A percentile compares a stretch with the other conserved stretches of the same genome.
These are phyloP conservation scores for Hippocampus kuda DNA, from an alignment of 2,797 vertebrate genomes.

Conservation along the genomic window DNA sequence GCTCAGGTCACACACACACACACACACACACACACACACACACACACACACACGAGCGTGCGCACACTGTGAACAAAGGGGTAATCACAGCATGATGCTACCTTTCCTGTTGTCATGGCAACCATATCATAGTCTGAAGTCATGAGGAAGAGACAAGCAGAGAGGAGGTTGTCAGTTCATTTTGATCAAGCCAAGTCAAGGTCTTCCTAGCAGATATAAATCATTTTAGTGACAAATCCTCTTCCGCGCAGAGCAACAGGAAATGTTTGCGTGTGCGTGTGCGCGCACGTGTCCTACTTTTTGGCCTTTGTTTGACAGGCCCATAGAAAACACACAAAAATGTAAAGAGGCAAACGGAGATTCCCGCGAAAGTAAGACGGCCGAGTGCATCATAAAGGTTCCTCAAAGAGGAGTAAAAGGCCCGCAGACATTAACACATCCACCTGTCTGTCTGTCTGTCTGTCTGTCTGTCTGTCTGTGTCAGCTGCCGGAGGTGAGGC, in stretches of 20 bases:
- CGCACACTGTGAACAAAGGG: slow-evolving; percentile 27
- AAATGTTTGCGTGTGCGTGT: slow-evolving; percentile 7
- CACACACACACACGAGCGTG: background rate
- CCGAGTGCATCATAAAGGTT: background rate
- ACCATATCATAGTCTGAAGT: slow-evolving; percentile 40
- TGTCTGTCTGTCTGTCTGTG: background rate
- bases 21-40: background rate
- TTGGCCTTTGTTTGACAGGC: slow-evolving; percentile 39
- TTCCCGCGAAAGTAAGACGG: background rate
- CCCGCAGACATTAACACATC: background rate
- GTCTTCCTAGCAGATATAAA: background rate
- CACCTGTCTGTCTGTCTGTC: background rate
- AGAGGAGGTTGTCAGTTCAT: background rate
- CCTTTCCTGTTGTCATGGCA: slow-evolving; percentile 40
- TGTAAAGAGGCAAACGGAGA: background rate
- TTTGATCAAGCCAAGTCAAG: background rate
- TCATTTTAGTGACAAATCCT: slow-evolving; percentile 6
- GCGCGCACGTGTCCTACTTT: slow-evolving; percentile 36
- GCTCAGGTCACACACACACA: slow-evolving; percentile 5
- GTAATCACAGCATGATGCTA: slow-evolving; percentile 23
- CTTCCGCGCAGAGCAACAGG: slow-evolving; percentile 20
- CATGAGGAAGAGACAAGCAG: slow-evolving; percentile 8
- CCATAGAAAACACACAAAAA: slow-evolving; percentile 22
- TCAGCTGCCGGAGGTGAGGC: background rate
- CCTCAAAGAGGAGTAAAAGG: background rate